phyloP scores from a whole-genome alignment of 1,140 invertebrate genomes.

The Goniozus legneri region DNA sequence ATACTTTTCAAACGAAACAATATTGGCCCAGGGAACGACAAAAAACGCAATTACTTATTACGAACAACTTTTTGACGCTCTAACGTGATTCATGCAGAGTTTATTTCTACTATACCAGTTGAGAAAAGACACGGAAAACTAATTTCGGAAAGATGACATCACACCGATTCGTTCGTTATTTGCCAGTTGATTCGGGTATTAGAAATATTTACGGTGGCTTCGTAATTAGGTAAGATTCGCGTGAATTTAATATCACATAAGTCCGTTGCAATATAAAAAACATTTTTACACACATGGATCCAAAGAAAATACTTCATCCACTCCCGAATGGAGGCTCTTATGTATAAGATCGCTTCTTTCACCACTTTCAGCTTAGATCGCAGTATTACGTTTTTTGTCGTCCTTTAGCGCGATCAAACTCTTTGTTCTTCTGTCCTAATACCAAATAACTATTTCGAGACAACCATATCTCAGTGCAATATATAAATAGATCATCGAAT shows the following conservation, averaged over 20 bases:
- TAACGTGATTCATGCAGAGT: background rate
- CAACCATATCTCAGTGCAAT: conserved; percentile 11
- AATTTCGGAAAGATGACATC: too few relatives aligned
- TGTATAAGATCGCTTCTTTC: too few relatives aligned
- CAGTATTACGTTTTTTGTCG: background rate
- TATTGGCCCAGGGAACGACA: background rate
- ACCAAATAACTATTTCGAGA: background rate
- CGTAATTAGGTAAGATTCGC: background rate
- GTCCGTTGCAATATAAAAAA: conserved; percentile 44
- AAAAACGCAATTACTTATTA: background rate
- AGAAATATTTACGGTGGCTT: background rate
- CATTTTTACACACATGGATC: conserved; percentile 38
- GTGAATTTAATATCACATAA: conserved; percentile 1
- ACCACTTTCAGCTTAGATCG: background rate
- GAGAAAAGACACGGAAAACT: too few relatives aligned
- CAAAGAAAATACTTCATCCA: conserved; percentile 25
- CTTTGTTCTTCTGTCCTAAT: background rate
- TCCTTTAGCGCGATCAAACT: background rate
- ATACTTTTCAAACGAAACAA: background rate
- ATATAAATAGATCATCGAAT: conserved; percentile 44
- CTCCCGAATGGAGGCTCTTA: background rate
- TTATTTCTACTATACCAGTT: too few relatives aligned
- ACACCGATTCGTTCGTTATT: background rate
- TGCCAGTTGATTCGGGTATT: too few relatives aligned
- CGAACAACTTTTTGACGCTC: background rate